phyloP scores from a whole-genome alignment of 2,888 invertebrate species.

The Melanchra persicariae region DNA sequence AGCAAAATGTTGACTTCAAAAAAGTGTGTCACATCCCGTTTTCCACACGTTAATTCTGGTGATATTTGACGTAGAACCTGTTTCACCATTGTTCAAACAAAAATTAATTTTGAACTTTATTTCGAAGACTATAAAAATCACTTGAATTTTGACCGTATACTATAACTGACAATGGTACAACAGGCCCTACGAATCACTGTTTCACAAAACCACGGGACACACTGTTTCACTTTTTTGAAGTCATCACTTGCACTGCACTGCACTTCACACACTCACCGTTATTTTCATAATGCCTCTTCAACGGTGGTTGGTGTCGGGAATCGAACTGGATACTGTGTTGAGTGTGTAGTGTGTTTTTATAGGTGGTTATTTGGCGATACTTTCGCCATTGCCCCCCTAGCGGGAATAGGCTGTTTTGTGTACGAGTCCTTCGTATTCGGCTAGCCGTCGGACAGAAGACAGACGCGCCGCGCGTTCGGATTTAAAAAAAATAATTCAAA shows the following conservation, averaged over 20 bases:
- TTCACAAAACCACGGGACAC: constrained; percentile 76
- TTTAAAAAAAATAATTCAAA: constrained; percentile 48
- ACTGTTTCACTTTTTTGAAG: constrained; percentile 86
- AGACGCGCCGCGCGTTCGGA: constrained; percentile 81
- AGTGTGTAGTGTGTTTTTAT: constrained; percentile 88
- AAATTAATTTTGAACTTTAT: constrained; percentile 47
- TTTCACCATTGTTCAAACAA: constrained; percentile 62
- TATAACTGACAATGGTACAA: constrained; percentile 60
- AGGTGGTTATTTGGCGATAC: constrained; percentile 89
- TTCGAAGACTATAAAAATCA: constrained; percentile 21
- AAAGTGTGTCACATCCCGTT: constrained; percentile 81
- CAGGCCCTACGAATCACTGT: constrained; percentile 64
- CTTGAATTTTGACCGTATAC: constrained; percentile 16
- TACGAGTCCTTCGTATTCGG: constrained; percentile 86
- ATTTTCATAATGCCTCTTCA: constrained; percentile 89
- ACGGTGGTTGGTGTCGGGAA: constrained; percentile 88
- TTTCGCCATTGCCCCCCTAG: constrained; percentile 89
- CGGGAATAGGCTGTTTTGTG: constrained; percentile 76
- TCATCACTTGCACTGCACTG: constrained; percentile 81
- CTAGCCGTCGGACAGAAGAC: constrained; percentile 76
- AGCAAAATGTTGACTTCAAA: constrained; percentile 85
- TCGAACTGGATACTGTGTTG: constrained; percentile 87
- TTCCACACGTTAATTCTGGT: constrained; percentile 28
- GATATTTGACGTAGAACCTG: constrained; percentile 60
- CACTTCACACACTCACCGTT: constrained; percentile 87